Base-by-base conservation (phyloP, 1,140 invertebrate genomes). In the Diprion similis region DNA sequence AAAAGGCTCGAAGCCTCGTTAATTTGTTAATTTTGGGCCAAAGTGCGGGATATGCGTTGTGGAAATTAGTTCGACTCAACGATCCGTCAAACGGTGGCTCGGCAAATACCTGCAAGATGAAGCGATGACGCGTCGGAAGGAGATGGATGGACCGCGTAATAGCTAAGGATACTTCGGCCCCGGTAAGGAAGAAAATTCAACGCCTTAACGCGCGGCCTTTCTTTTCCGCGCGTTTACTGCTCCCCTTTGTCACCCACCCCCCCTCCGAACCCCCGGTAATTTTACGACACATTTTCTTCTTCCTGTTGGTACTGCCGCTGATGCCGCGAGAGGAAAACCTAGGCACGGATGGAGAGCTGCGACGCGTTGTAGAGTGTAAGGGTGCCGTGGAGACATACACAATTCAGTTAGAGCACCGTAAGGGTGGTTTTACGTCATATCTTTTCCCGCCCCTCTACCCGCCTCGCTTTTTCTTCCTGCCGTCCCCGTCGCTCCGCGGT, bases 321-420 rank as follows among this genome's bases (percentile, higher is more conserved):
- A 37, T 37, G 24, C 24, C 24, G 24, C 2, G 24, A 1, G 24
- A 37, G 24, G 24, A 37, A 37, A 37, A 37, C 24, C 24, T 37
- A 37, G 24, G 24, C 24, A 37, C 24, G 24, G 24, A 37, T 37
- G 24, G 51, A 37, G 24, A 37, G 24, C 24, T 37, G 24, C 24
- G 24, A 37, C 24, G n/a, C 51, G 51, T 59, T 59, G 51, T 37
- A 37, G 24, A 37, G 24, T 13, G 51, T 59, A 59, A 59, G 51
- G 51, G 51, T 59, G 51, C 51, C 51, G 51, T 59, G 51, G 51
- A 59, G 51, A 59, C 51, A 59, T 59, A 59, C 51, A 59, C 51
- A 59, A 59, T 59, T 59, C 51, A 59, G 51, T 59, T 59, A 59
- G 51, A 59, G 51, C 51, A 59, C 51, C 51, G 51, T 59, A 59